Evolutionary conservation across 2,888 invertebrate species (phyloP), one percentile per base, ranked within the genome.

Genomic region (Macaria liturata): DNA sequence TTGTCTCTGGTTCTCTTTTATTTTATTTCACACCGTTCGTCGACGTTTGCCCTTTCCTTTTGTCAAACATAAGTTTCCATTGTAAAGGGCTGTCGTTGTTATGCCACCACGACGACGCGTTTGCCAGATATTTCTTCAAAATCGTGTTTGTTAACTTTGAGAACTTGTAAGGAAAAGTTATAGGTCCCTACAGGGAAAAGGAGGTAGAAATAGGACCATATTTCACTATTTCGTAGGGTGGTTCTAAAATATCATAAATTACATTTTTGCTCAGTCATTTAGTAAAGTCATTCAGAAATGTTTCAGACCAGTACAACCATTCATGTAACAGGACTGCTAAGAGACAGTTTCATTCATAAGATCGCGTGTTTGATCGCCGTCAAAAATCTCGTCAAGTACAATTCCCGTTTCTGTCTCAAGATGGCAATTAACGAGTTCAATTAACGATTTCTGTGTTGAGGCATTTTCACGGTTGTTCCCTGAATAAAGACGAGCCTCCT

Each of bases 401-500:
- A 70, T 73, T 68, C 75, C 63, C 74, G 71, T 68, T 71, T 62
- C 67, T 59, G 64, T 67, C 66, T 61, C 53, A 63, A 59, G 61
- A 69, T 50, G 68, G 71, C 78, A 78, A 84, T 84, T 84, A 84
- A 78, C 76, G 67, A 71, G 68, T 74, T 76, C 76, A 81, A 81
- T 84, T 80, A 81, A 80, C 74, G 74, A 81, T 75, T 76, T 75
- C 47, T 59, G 76, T 72, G 78, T 72, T 70, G 70, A 77, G 77
- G 79, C 74, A 83, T 82, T 80, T 86, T 82, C 82, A 83, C 83
- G 83, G 80, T 78, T 78, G 81, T 86, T 88, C 84, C 74, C 70
- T 85, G 86, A 87, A 88, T 84, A 83, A 83, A 78, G 81, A 74
- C 78, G 72, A 78, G 72, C 63, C 70, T 83, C 79, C 77, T 75